Evolutionary conservation across 2,888 invertebrate species (phyloP), one percentile per base, ranked within the genome.

Genomic region (Nasonia oneida): DNA sequence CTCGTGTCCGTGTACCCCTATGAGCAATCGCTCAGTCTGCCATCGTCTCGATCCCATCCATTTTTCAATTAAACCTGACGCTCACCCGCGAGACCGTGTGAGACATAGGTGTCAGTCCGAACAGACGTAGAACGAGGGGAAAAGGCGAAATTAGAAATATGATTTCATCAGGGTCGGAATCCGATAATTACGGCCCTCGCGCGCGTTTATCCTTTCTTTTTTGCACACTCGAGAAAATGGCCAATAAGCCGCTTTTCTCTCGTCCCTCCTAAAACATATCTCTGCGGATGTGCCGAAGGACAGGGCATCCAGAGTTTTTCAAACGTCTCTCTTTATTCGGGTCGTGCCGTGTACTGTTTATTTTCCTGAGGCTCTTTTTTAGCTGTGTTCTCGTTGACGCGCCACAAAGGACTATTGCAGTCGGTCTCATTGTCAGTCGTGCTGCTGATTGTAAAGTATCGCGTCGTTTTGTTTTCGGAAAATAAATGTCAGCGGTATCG

Each of bases 51-150:
- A 12, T 37, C 39, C 37, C 53, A n/a, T 82, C 82, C 70, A 50
- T 76, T 82, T 82, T 67, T 67, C 76, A 82, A 82, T 82, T 82
- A 82, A 82, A 76, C 64, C 64, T 47, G 18, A 4, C 33, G 39
- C 23, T 50, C n/a, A 14, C 12, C 67, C 67, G 39, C 18, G 57
- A 53, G 4, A 10, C 1, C 47, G 50, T 37, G 8, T 39, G n/a
- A n/a, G 23, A 53, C 4, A 71, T 47, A 47, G 47, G 12, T 47
- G 47, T 47, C 47, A 47, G 12, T 47, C 47, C 47, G 10, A 12
- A 47, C 2, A 47, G 12, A 12, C 12, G 12, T 47, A 12, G 47
- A 47, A 47, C 47, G 6, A 71, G n/a, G 4, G 39, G 4, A 29
- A 39, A 15, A 53, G 33, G 29, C 50, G 50, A 81, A 64, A 75